A percentile compares a stretch with the other conserved stretches of the same genome.
These are phyloP conservation scores for Caenorhabditis doughertyi DNA, from an alignment of 2,888 invertebrate species.

Conservation along the genomic window DNA sequence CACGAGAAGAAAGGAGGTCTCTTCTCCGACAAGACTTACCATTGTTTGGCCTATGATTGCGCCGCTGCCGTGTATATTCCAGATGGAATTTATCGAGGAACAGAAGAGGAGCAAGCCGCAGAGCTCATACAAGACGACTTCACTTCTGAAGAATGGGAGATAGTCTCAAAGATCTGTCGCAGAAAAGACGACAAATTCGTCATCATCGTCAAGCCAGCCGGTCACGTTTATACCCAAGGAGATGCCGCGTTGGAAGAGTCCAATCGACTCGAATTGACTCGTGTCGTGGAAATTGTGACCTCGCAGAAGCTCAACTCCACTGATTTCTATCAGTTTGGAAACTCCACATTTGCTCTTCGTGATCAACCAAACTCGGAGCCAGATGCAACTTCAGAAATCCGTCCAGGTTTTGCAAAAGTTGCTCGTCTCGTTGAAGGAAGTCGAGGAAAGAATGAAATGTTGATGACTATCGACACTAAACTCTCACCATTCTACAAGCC, in stretches of 20 bases:
- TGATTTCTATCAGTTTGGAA: constrained; percentile 39
- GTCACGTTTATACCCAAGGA: constrained; percentile 32
- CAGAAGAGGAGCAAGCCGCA: background rate
- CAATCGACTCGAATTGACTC: constrained; percentile 39
- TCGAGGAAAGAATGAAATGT: constrained; percentile 7
- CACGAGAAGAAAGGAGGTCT: background rate
- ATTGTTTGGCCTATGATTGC: constrained; percentile 16
- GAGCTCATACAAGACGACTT: constrained; percentile 8
- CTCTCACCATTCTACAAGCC: constrained; percentile 35
- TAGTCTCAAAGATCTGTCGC: constrained; percentile 20
- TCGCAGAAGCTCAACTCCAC: constrained; percentile 25
- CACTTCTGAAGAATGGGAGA: constrained; percentile 16
- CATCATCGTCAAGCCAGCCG: background rate
- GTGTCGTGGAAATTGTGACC: constrained; percentile 40
- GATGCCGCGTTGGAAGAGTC: background rate
- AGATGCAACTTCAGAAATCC: constrained; percentile 28
- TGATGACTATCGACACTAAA: constrained; percentile 52
- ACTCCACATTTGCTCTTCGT: constrained; percentile 22
- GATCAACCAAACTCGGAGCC: too few species aligned
- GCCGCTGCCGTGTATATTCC: constrained; percentile 25
- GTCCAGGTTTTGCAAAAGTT: constrained; percentile 54
- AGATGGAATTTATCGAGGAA: background rate
- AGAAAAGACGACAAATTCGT: background rate
- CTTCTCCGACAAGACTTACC: background rate
- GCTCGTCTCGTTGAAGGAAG: constrained; percentile 26